Base-by-base conservation (phyloP, 2,888 invertebrate genomes). In the Drosophila limbata region DNA sequence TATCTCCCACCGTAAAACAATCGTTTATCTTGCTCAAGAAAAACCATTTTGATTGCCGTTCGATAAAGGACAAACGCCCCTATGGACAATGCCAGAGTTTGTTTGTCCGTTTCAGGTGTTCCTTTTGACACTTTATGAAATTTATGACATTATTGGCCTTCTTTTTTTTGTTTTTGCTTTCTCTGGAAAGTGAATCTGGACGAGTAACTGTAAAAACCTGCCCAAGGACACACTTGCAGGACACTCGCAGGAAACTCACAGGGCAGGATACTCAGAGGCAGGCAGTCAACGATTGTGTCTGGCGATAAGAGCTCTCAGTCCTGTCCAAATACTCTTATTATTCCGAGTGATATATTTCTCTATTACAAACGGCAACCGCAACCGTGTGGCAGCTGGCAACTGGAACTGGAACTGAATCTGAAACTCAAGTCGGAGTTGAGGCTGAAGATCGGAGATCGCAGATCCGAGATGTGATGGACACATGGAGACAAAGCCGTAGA, bases 91-190 rank as follows among this genome's bases (percentile, higher is more conserved):
- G 52, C 4, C 10, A 42, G 25, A 28, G 37, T 35, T 52, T 15
- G 42, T 25, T 50, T 64, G 37, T 45, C 33, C 63, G 35, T 51
- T 70, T 81, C 88, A 84, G 81, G 86, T 85, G 84, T 79, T 79
- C 71, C 63, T 74, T 84, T 81, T 90, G 90, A 90, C 90, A 91
- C 79, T 90, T 90, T 90, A 90, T 90, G 88, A 88, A 91, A 90
- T 90, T 90, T 90, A 90, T 90, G 90, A 88, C 85, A 83, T 84
- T 81, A 74, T 85, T 75, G 80, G 79, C 62, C 72, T 79, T 56
- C 67, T 67, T 52, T 33, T 31, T 31, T 31, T 21, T 19, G 21
- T 53, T 28, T 55, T 17, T 57, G 67, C 79, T 75, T 89, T 88
- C 81, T 42, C 33, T 67, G 69, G 85, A 88, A 88, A 86, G 76